Evolutionary conservation across 2,888 invertebrate species (phyloP), one percentile per base, ranked within the genome.

Genomic region (Autographa gamma): DNA sequence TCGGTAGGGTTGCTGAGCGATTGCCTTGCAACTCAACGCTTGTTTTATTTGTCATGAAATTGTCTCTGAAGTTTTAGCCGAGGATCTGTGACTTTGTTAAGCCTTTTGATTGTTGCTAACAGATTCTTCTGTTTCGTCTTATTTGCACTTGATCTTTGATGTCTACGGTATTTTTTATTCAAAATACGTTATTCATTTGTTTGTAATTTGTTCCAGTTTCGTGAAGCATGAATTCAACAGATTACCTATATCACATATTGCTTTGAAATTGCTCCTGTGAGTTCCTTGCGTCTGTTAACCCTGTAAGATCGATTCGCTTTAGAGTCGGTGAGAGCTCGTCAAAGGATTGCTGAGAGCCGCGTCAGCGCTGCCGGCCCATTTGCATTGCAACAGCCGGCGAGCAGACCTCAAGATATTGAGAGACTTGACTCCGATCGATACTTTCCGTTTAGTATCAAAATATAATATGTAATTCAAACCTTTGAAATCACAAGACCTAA

Each of bases 331-430:
- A 60, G 56, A 67, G 61, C 52, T 63, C 70, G 70, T 74, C 82
- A 84, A 76, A 84, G 80, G 67, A 38, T 59, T 41, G 14, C 59
- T 1, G 64, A 59, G 54, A 43, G 65, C 63, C 32, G 71, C 65
- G 62, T 66, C 84, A 76, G 76, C 73, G 34, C 52, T 58, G 54
- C 38, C 31, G 61, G 13, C 41, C 63, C 61, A 76, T 82, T 79
- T 77, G 69, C 76, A 77, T 81, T 73, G 82, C 74, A 77, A 59
- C 58, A 66, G 60, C 59, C 48, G 66, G 16, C 19, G 63, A 54
- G n/a, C 60, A 63, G 31, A 31, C 43, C 63, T 54, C 58, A 38
- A 63, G 61, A 58, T 64, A 66, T 75, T 67, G 60, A 60, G 18
- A 56, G 18, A 67, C 56, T 63, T 58, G 31, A 41, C 56, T 66